These are phyloP conservation scores for Amblyteles armatorius DNA, from an alignment of 2,888 invertebrate genomes.

Conservation along the genomic window DNA sequence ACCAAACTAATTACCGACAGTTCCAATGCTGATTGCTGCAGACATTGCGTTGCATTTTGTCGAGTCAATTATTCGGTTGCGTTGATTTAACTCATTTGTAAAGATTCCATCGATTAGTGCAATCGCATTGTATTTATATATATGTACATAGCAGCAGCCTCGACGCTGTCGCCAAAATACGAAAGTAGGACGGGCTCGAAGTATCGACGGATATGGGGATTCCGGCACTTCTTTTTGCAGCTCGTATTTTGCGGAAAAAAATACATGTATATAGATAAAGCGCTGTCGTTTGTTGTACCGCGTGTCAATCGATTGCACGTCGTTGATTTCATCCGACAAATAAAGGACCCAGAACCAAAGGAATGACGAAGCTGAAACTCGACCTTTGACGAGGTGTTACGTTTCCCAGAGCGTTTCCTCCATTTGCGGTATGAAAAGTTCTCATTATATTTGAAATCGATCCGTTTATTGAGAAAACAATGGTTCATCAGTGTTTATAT, in stretches of 20 bases:
- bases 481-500: background rate
- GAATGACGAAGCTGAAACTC: background rate
- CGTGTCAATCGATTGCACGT: slow-evolving; percentile 10
- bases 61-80: background rate
- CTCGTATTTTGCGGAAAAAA: slow-evolving; percentile 8
- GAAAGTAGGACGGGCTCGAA: slow-evolving; percentile 26
- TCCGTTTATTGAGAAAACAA: background rate
- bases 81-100: background rate
- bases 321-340: background rate
- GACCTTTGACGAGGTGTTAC: background rate
- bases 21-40: background rate
- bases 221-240: background rate
- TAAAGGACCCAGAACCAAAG: background rate
- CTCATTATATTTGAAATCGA: background rate
- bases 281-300: background rate
- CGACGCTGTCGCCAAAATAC: background rate
- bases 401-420: background rate
- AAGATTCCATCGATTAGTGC: background rate
- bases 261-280: background rate
- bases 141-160: background rate
- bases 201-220: background rate
- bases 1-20: background rate
- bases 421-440: background rate
- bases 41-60: background rate
- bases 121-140: background rate